Conservation (phyloP, 2,888 invertebrate genomes). For the Dioctria linearis region DNA sequence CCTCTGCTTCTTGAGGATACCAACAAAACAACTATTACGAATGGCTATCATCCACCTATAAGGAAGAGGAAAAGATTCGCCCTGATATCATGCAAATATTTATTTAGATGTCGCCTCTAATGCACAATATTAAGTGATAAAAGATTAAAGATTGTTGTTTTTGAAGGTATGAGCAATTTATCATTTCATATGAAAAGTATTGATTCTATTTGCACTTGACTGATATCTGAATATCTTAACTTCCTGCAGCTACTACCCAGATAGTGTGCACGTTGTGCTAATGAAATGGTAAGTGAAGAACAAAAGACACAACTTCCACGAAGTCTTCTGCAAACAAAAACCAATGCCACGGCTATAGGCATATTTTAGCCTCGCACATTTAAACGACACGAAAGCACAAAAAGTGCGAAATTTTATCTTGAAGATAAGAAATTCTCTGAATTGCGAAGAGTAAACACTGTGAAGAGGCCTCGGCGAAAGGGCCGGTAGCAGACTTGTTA, state of each 20-base stretch:
- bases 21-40: too few species aligned
- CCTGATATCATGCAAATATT: too few species aligned
- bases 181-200: constrained; percentile 15
- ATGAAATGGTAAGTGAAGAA: constrained; percentile 13
- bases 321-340: constrained; percentile 15
- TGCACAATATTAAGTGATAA: constrained; percentile 10
- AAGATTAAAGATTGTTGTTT: not conserved
- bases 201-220: not conserved
- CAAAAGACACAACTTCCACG: not conserved
- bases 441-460: constrained; percentile 23
- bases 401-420: constrained; percentile 38
- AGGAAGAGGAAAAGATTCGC: too few species aligned
- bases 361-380: constrained; percentile 20
- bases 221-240: constrained; percentile 10
- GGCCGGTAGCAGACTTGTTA: constrained; percentile 42
- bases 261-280: not conserved
- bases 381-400: constrained; percentile 21
- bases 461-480: constrained; percentile 6
- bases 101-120: constrained; percentile 4
- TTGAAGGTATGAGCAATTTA: not conserved
- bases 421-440: constrained; percentile 40
- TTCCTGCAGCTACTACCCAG: constrained; percentile 12
- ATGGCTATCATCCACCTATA: too few species aligned
- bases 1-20: not conserved
- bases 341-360: constrained; percentile 22